Conservation (phyloP, 2,113 vertebrate species). For the Vidua macroura region DNA sequence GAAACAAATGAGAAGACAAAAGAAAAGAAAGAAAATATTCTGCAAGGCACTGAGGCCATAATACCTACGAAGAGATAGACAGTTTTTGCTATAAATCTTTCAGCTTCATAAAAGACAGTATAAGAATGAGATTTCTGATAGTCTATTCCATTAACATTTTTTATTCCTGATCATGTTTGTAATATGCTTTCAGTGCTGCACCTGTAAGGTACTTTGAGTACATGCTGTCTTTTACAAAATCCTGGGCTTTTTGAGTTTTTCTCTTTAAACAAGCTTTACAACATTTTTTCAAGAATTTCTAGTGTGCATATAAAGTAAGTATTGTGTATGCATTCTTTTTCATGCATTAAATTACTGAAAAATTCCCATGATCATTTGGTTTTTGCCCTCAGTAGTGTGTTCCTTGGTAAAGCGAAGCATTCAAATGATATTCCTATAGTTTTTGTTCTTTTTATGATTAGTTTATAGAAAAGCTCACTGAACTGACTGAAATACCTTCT, state of each 20-base stretch:
- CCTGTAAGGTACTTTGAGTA: not conserved
- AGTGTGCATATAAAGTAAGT: not conserved
- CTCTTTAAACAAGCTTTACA: not conserved
- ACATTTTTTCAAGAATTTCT: not conserved
- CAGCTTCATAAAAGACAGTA: not conserved
- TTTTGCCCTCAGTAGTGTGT: not conserved
- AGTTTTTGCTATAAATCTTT: not conserved
- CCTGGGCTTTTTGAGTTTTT: not conserved
- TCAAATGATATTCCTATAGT: not conserved
- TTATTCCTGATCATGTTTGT: not conserved
- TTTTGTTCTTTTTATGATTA: not conserved
- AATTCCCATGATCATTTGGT: fast-evolving
- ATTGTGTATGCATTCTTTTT: not conserved
- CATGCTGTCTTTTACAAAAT: not conserved
- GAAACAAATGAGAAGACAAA: not conserved
- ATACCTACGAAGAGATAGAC: not conserved
- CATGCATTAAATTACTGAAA: not conserved
- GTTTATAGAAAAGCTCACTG: not conserved
- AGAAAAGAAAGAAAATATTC: not conserved
- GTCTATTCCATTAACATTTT: not conserved
- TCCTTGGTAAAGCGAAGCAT: not conserved
- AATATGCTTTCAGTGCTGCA: not conserved
- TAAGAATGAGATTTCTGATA: not conserved
- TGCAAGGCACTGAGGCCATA: not conserved
- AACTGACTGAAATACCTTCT: not conserved